Base-by-base conservation (phyloP, 2,888 invertebrate species). In the Metallyticus violacea region DNA sequence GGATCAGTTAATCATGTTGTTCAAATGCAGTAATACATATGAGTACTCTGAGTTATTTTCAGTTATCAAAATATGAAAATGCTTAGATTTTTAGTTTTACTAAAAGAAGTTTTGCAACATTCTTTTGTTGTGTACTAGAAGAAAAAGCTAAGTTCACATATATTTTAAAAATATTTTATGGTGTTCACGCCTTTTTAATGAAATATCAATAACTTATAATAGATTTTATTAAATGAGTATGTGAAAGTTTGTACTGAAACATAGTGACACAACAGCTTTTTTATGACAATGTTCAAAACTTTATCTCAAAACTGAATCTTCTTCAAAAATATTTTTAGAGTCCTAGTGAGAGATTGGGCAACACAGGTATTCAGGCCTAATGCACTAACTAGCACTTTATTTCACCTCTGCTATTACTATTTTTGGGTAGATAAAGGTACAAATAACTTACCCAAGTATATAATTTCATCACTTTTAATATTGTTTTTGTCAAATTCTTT, bases 381-480 rank as follows among this genome's bases (percentile, higher is more conserved):
- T 62, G 15, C 15, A 62, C 4, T 15, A 62, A 3, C 40, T 62
- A 15, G 22, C 9, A 4, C 15, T 62, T 9, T 22, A 3, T 62
- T 62, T 22, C 40, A 62, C 7, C 22, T 62, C 40, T 79, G 6
- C 15, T 15, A 5, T 15, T 79, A n/a, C n/a, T 79, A 28, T 79
- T 7, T 27, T 81, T 28, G 28, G 25, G 25, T 0, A 30, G 22
- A 28, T 28, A 81, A 30, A 5, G n/a, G 6, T 22, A 79, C n/a
- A 27, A 79, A 79, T 79, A 79, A 29, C 29, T 30, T 27, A n/a
- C 28, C n/a, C 62, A 62, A 40, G 26, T 81, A 81, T 29, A 81
- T 76, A 40, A 85, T 85, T 79, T 85, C 80, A 62, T 79, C 26
- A 79, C 22, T 86, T 86, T 86, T 86, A 86, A 86, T 85, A 77